phyloP scores from a whole-genome alignment of 23 tunicate genomes.

The Phallusia fumigata region DNA sequence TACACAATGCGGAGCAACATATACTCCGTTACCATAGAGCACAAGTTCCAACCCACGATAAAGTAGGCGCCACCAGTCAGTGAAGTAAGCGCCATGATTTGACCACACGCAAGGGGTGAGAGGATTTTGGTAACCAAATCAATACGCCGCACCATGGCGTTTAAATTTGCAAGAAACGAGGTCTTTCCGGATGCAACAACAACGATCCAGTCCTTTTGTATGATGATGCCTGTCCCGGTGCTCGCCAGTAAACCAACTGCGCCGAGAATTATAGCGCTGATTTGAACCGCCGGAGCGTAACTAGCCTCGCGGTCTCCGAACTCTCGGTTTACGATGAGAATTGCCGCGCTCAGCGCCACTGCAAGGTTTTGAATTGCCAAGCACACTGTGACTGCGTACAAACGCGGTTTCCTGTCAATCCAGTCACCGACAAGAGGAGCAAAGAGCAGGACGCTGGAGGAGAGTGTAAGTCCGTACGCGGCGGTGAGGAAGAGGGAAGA shows the following conservation, averaged over 20 bases:
- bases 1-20: constrained; percentile 49
- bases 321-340: constrained; percentile 48
- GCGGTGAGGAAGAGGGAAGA: constrained; percentile 57
- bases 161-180: constrained; percentile 39
- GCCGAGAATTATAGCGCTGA: constrained; percentile 50
- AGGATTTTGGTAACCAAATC: constrained; percentile 61
- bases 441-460: constrained; percentile 60
- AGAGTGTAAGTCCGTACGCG: constrained; percentile 58
- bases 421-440: constrained; percentile 85
- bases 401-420: constrained; percentile 71
- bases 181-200: constrained; percentile 60
- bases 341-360: constrained; percentile 52
- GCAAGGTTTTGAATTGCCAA: constrained; percentile 60
- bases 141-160: constrained; percentile 70
- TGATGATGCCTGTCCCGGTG: constrained; percentile 52
- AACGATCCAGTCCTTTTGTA: constrained; percentile 88
- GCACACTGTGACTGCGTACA: constrained; percentile 50
- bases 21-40: constrained; percentile 83
- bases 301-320: constrained; percentile 3
- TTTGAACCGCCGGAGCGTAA: constrained; percentile 42
- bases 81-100: constrained; percentile 55
- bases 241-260: constrained; percentile 56
- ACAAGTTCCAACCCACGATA: constrained; percentile 70
- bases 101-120: constrained; percentile 79
- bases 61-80: constrained; percentile 74